Percentiles rank a stretch among this genome's conserved stretches.
phyloP scores from a whole-genome alignment of 2,113 vertebrate genomes.

The Etheostoma cragini region DNA sequence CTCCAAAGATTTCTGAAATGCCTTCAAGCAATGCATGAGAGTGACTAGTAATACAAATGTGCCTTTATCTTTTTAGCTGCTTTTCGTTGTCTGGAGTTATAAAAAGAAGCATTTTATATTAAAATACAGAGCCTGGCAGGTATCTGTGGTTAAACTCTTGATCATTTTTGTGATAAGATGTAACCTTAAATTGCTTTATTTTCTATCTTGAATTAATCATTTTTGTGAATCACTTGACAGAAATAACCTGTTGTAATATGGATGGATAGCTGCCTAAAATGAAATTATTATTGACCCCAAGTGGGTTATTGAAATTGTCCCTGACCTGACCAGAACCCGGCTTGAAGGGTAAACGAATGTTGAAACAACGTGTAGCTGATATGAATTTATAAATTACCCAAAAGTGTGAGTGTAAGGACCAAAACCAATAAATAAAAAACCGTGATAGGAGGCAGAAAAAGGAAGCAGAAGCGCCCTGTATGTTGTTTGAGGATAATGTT shows the following conservation, averaged over 20 bases:
- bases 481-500: background rate
- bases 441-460: background rate
- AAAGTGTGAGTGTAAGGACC: background rate
- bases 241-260: background rate
- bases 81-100: conserved; percentile 56
- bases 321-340: background rate
- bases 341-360: background rate
- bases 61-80: conserved; percentile 58
- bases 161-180: conserved; percentile 20
- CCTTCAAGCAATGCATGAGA: conserved; percentile 53
- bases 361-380: background rate
- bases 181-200: background rate
- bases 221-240: conserved; percentile 9
- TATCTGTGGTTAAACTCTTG: conserved; percentile 34
- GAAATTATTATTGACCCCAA: background rate
- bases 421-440: background rate
- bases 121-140: conserved; percentile 10
- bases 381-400: background rate
- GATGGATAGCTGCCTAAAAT: background rate
- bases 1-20: conserved; percentile 57
- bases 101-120: conserved; percentile 45
- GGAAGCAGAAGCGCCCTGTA: background rate
- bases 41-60: conserved; percentile 53
- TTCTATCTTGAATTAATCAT: background rate
- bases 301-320: background rate